Evolutionary conservation across 1,140 invertebrate genomes (phyloP).

Genomic region (Cydia pomonella): DNA sequence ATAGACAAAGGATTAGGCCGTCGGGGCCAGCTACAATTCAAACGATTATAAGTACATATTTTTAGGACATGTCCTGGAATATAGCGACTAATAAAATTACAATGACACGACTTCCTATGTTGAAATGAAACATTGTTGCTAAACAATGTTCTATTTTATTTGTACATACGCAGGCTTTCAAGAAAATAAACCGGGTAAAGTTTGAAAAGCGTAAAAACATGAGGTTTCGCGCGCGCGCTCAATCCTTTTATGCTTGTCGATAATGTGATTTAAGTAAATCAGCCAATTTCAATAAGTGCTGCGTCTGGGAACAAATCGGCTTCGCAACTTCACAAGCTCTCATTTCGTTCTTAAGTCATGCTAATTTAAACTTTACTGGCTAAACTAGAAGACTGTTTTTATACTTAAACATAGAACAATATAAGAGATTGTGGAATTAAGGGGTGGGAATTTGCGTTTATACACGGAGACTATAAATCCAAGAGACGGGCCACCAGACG

Average conservation of each 20-base stretch:
- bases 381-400: background rate
- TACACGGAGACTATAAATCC: slow-evolving; percentile 67
- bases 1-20: too few relatives aligned
- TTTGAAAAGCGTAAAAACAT: slow-evolving; percentile 25
- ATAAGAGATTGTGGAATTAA: background rate
- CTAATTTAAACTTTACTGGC: background rate
- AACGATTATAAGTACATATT: too few relatives aligned
- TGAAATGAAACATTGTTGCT: slow-evolving; percentile 9
- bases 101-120: background rate
- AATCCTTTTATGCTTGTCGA: slow-evolving; percentile 57
- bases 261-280: slow-evolving; percentile 70
- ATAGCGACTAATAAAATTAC: background rate
- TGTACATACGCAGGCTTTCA: slow-evolving; percentile 17
- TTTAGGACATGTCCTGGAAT: background rate
- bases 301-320: slow-evolving; percentile 54
- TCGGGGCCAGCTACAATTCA: too few relatives aligned
- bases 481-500: slow-evolving; percentile 47
- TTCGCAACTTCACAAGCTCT: background rate
- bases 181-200: background rate
- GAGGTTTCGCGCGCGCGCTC: slow-evolving; percentile 34
- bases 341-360: background rate
- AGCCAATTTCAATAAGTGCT: slow-evolving; percentile 77
- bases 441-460: slow-evolving; percentile 60
- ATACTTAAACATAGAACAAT: background rate
- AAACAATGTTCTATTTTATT: slow-evolving; percentile 13